These are phyloP conservation scores for Rutpela maculata DNA, from an alignment of 2,888 invertebrate genomes.

Conservation along the genomic window DNA sequence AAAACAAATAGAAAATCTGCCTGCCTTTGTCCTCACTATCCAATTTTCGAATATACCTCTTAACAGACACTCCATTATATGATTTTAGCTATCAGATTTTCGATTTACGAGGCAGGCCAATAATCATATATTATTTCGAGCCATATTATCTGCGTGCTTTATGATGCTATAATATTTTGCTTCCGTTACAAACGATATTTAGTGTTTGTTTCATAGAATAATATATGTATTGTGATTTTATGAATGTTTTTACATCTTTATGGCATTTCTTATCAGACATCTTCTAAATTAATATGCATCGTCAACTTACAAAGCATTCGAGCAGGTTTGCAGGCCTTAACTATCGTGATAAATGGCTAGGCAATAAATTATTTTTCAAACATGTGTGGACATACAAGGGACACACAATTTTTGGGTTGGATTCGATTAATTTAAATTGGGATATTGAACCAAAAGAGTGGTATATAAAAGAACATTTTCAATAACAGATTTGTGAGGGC, in stretches of 20 bases:
- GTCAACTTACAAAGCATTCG: neutral
- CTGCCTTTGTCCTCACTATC: neutral
- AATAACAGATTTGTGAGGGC: slow-evolving; percentile 8
- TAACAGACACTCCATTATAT: neutral
- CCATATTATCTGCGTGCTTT: neutral
- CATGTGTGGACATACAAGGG: slow-evolving; percentile 29
- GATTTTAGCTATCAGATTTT: neutral
- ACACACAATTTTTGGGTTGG: neutral
- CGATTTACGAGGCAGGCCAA: neutral
- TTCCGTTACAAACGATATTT: slow-evolving; percentile 1
- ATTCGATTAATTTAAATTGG: slow-evolving; percentile 20
- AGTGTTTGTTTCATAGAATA: slow-evolving; percentile 9
- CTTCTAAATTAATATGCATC: slow-evolving; percentile 27
- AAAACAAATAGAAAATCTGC: no score
- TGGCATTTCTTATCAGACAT: slow-evolving; percentile 25
- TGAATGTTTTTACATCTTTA: slow-evolving; percentile 27
- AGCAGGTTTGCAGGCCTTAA: neutral
- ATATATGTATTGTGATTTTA: slow-evolving; percentile 24
- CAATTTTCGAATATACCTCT: neutral
- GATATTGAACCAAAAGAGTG: neutral
- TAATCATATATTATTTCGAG: neutral
- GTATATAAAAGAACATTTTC: slow-evolving; percentile 5
- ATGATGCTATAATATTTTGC: neutral
- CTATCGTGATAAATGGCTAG: slow-evolving; percentile 31
- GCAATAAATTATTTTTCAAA: slow-evolving; percentile 40